phyloP scores from a whole-genome alignment of 1,140 invertebrate genomes.

The Plectrocnemia conspersa region DNA sequence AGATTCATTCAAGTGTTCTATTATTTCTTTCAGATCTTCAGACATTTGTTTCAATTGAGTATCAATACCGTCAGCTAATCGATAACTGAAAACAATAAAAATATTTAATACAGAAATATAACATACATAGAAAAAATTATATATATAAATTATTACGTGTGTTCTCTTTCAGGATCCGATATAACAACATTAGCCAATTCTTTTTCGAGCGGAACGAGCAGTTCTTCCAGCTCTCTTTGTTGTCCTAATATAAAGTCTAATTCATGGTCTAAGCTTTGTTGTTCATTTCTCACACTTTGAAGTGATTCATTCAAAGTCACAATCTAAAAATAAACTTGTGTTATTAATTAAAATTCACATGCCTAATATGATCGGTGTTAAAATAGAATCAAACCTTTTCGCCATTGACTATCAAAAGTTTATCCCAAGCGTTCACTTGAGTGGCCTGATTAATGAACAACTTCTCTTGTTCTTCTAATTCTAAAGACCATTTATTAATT shows the following conservation, averaged over 20 bases:
- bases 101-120: conserved; percentile 12
- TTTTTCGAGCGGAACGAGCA: conserved; percentile 79
- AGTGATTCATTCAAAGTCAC: conserved; percentile 79
- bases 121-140: conserved; percentile 13
- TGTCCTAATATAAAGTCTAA: conserved; percentile 91
- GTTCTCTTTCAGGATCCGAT: conserved; percentile 80
- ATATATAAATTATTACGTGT: conserved; percentile 56
- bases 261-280: conserved; percentile 85
- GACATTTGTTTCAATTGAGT: conserved; percentile 91
- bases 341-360: conserved; percentile 1
- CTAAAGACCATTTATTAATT: conserved; percentile 94
- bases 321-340: conserved; percentile 56
- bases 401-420: conserved; percentile 82
- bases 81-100: conserved; percentile 57
- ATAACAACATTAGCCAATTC: conserved; percentile 66
- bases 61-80: conserved; percentile 84
- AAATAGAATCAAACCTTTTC: conserved; percentile 62
- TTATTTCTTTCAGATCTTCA: conserved; percentile 91
- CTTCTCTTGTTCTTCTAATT: conserved; percentile 91
- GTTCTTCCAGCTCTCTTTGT: conserved; percentile 86
- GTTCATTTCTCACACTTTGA: conserved; percentile 81
- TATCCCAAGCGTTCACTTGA: conserved; percentile 93
- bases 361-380: neutral
- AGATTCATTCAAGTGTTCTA: conserved; percentile 87
- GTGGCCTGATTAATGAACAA: conserved; percentile 90